Conservation (phyloP, 2,113 vertebrate species). For the Phylloscopus whistleri region DNA sequence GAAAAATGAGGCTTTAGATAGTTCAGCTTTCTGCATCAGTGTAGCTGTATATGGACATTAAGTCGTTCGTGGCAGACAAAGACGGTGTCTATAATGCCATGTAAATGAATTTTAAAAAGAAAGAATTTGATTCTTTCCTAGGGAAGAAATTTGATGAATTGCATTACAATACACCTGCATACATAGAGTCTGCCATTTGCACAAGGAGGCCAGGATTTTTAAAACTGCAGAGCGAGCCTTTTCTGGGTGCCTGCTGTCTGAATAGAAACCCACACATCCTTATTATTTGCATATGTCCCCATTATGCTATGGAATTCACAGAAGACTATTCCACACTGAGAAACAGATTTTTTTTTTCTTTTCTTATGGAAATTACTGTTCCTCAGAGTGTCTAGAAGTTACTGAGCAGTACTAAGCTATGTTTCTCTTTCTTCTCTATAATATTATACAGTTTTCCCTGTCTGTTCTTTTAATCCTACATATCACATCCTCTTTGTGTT, state of each 20-base stretch:
- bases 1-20: not conserved
- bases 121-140: not conserved
- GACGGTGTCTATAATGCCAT: not conserved
- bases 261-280: slow-evolving; percentile 27
- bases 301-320: slow-evolving; percentile 35
- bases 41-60: not conserved
- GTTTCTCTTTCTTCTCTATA: not conserved
- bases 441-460: not conserved
- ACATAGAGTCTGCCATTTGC: not conserved
- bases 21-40: not conserved
- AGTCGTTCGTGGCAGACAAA: not conserved
- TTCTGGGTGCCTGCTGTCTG: slow-evolving; percentile 16
- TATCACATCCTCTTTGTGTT: not conserved
- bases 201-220: not conserved
- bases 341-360: not conserved
- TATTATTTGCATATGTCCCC: slow-evolving; percentile 48
- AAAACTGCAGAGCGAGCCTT: not conserved
- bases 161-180: not conserved
- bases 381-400: not conserved
- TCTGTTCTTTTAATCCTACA: not conserved
- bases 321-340: not conserved
- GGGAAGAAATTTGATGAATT: not conserved
- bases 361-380: slow-evolving; percentile 25
- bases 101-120: not conserved
- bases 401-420: not conserved